Conservation (phyloP, 2,888 invertebrate species). For the Agrilus mali region DNA sequence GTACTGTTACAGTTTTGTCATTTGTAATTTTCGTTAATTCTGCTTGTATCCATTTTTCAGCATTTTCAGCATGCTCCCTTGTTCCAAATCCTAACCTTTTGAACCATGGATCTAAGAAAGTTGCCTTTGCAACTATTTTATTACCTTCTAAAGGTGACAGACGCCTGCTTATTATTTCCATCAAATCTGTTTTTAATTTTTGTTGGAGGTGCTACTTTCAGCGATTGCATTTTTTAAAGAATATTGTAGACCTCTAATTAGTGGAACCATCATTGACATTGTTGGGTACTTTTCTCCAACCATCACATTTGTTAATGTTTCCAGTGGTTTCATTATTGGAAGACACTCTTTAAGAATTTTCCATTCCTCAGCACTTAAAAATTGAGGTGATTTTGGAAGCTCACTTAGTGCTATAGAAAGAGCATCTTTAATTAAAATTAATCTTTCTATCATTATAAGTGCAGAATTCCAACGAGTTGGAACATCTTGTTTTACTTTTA, state of each 20-base stretch:
- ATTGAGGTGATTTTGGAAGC: conserved; percentile 11
- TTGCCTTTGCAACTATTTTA: conserved; percentile 13
- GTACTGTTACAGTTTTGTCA: too few species aligned
- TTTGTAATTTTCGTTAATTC: too few species aligned
- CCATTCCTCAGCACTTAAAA: conserved; percentile 15
- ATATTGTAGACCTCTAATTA: conserved; percentile 10
- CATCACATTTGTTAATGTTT: conserved; percentile 11
- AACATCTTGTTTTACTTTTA: conserved; percentile 19
- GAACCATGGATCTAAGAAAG: conserved; percentile 16
- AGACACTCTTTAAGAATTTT: conserved; percentile 11
- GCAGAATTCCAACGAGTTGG: conserved; percentile 16
- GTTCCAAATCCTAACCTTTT: conserved; percentile 13
- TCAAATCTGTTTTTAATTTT: conserved; percentile 2
- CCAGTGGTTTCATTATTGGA: conserved; percentile 12
- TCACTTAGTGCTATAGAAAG: conserved; percentile 7
- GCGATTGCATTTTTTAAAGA: conserved; percentile 1
- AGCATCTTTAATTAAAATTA: conserved; percentile 13
- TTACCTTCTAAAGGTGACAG: conserved; percentile 12
- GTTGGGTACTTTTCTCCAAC: conserved; percentile 18
- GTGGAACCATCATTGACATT: conserved; percentile 14
- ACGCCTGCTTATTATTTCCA: conserved; percentile 8
- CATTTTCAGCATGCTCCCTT: conserved; percentile 6
- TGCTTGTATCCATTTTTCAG: conserved; percentile 8
- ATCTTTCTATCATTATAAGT: conserved; percentile 14
- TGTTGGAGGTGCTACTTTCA: conserved; percentile 8